Percentiles rank a stretch among this genome's conserved stretches.
Evolutionary conservation across 1,140 invertebrate species (phyloP).

Genomic region (Eulimnadia texana): DNA sequence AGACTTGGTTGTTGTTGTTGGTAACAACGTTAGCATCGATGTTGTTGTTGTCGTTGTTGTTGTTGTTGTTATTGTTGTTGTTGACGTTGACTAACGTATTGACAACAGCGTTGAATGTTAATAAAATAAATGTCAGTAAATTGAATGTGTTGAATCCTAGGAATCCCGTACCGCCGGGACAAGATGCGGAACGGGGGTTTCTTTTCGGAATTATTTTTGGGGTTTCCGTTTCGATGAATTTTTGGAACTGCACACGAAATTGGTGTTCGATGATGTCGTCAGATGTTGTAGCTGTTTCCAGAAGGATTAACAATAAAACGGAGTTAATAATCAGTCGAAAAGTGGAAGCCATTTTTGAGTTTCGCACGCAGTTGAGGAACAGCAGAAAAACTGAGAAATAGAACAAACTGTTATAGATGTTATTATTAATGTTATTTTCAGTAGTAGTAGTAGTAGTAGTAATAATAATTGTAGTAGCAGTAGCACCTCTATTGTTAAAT

Average conservation of each 20-base stretch:
- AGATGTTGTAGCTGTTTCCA: not conserved
- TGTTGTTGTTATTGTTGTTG: not conserved
- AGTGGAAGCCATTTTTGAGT: too few species aligned
- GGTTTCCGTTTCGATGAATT: not conserved
- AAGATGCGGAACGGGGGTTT: too few species aligned
- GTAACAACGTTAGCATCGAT: not conserved
- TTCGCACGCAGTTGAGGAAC: too few species aligned
- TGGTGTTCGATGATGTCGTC: not conserved
- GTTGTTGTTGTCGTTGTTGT: not conserved
- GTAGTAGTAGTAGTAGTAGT: too few species aligned
- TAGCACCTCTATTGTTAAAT: too few species aligned
- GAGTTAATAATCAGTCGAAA: too few species aligned
- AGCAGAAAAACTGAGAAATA: too few species aligned
- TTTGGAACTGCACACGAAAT: not conserved
- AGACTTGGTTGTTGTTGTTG: not conserved
- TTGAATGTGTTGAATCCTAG: not conserved
- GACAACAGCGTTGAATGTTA: not conserved
- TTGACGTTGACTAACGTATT: not conserved
- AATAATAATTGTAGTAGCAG: too few species aligned
- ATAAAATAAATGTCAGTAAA: not conserved
- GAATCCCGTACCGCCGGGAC: not conserved
- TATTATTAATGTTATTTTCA: too few species aligned
- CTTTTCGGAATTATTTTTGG: not conserved
- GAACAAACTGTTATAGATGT: too few species aligned
- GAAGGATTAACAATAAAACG: not conserved